Evolutionary conservation across 2,888 invertebrate species (phyloP).

Genomic region (Falcaria lacertinaria): DNA sequence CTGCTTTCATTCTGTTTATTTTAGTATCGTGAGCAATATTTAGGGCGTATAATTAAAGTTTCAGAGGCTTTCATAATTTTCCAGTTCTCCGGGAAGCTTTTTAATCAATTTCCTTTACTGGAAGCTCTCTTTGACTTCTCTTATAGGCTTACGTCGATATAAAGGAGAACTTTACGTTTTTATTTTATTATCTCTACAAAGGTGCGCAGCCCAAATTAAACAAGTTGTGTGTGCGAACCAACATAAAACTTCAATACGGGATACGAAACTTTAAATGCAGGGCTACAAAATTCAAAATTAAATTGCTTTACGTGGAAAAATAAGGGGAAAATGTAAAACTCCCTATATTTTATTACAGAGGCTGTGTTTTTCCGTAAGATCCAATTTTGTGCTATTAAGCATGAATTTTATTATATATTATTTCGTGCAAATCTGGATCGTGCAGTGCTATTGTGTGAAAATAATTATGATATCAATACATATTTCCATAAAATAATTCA

Average conservation of each 20-base stretch:
- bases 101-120: conserved; percentile 17
- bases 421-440: no score
- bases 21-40: no score
- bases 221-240: conserved; percentile 32
- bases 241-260: conserved; percentile 17
- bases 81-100: neutral
- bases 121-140: conserved; percentile 37
- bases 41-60: neutral
- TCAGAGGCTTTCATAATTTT: neutral
- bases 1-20: no score
- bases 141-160: conserved; percentile 34
- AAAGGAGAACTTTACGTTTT: conserved; percentile 39
- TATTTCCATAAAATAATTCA: neutral
- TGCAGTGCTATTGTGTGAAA: no score
- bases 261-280: conserved; percentile 30
- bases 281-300: conserved; percentile 28
- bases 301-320: conserved; percentile 23
- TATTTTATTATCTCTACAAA: conserved; percentile 51
- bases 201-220: conserved; percentile 55
- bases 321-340: conserved; percentile 36
- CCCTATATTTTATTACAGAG: conserved; percentile 49
- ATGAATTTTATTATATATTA: conserved; percentile 14
- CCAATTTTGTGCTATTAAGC: conserved; percentile 31
- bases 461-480: no score
- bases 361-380: conserved; percentile 36